phyloP scores from a whole-genome alignment of 1,140 invertebrate genomes.

The Tetragonula clypearis region DNA sequence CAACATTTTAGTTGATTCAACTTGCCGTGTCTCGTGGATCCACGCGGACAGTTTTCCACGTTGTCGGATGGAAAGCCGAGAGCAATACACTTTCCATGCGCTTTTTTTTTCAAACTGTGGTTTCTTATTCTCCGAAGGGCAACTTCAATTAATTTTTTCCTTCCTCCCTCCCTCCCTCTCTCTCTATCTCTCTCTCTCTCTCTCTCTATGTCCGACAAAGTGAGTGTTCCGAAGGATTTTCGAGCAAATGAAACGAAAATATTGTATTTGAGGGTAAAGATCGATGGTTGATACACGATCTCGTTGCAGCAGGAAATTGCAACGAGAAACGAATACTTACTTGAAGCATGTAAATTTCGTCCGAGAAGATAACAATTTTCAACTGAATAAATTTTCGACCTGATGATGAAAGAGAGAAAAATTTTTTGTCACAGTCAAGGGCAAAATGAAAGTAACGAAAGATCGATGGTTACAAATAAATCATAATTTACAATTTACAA shows the following conservation, averaged over 20 bases:
- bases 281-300: background rate
- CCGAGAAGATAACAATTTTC: background rate
- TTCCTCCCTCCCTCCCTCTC: too few relatives aligned
- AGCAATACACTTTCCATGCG: background rate
- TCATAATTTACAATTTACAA: too few relatives aligned
- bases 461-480: too few relatives aligned
- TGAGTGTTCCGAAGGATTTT: background rate
- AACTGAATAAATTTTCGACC: background rate
- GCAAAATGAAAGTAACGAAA: too few relatives aligned
- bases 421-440: too few relatives aligned
- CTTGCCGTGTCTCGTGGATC: too few relatives aligned
- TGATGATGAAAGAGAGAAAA: background rate
- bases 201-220: background rate
- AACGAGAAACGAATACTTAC: background rate
- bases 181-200: too few relatives aligned
- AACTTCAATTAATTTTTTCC: background rate
- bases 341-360: background rate
- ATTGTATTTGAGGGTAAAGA: slow-evolving; percentile 6
- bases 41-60: background rate
- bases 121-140: too few relatives aligned
- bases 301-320: background rate
- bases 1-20: background rate
- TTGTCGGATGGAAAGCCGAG: background rate
- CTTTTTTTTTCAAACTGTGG: too few relatives aligned
- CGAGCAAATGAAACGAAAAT: slow-evolving; percentile 15